A percentile compares a stretch with the other conserved stretches of the same genome.
Evolutionary conservation across 2,113 vertebrate species (phyloP).

Genomic region (Tragelaphus buxtoni): DNA sequence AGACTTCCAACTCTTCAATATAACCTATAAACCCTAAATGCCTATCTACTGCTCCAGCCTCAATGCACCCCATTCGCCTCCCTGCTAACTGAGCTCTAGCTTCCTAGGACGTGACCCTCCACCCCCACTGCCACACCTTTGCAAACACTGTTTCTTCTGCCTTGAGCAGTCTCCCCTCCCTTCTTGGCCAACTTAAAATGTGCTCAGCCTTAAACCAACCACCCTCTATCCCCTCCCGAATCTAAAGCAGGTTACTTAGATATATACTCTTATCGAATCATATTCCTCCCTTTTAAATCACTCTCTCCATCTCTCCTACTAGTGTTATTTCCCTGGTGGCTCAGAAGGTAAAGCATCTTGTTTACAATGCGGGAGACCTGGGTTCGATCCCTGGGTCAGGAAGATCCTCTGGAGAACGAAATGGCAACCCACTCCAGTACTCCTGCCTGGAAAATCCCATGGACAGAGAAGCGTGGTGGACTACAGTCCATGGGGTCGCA

Average conservation of each 20-base stretch:
- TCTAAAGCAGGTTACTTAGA: not conserved
- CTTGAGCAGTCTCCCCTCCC: not conserved
- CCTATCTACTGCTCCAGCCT: not conserved
- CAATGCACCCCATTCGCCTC: not conserved
- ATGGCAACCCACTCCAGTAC: too few relatives aligned
- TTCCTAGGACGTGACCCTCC: not conserved
- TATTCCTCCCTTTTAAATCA: not conserved
- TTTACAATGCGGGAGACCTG: too few relatives aligned
- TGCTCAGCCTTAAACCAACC: not conserved
- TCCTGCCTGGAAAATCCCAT: too few relatives aligned
- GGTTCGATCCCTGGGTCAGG: too few relatives aligned
- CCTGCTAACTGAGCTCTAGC: not conserved
- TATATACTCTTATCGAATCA: not conserved
- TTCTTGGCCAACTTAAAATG: not conserved
- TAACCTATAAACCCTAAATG: not conserved
- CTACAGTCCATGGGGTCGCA: not conserved
- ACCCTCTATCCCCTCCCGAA: not conserved
- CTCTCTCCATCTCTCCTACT: not conserved
- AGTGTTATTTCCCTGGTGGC: not conserved
- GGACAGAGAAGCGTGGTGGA: too few relatives aligned
- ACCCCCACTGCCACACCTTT: not conserved
- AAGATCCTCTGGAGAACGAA: too few relatives aligned
- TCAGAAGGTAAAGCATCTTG: rapidly evolving
- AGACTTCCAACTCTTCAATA: not conserved
- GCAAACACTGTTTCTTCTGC: not conserved